Evolutionary conservation across 2,797 vertebrate species (phyloP).

Genomic region (Chelon auratus): DNA sequence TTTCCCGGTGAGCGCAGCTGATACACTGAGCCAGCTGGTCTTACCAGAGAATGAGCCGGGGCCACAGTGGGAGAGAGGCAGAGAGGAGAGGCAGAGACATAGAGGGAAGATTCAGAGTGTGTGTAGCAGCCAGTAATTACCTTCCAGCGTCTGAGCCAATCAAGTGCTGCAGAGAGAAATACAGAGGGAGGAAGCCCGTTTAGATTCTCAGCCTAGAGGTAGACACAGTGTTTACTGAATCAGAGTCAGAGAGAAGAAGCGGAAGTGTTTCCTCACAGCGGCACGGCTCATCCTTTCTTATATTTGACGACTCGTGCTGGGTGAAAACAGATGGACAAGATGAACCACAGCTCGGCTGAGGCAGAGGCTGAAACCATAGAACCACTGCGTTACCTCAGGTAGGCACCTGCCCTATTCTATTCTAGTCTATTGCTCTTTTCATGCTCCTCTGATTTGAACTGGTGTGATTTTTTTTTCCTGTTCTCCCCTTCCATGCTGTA

Average conservation of each 20-base stretch:
- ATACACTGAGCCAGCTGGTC: constrained; percentile 75
- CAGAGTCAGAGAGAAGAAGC: constrained; percentile 53
- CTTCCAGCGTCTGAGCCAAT: constrained; percentile 62
- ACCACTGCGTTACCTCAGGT: constrained; percentile 86
- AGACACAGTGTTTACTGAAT: constrained; percentile 61
- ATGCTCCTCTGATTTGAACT: neutral
- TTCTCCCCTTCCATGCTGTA: neutral
- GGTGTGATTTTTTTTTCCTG: neutral
- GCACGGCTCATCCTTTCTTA: constrained; percentile 60
- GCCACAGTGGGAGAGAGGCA: constrained; percentile 64
- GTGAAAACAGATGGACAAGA: constrained; percentile 79
- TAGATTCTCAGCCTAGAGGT: constrained; percentile 61
- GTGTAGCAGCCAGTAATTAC: constrained; percentile 63
- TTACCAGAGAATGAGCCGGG: constrained; percentile 72
- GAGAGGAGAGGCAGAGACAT: constrained; percentile 54
- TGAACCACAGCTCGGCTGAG: constrained; percentile 87
- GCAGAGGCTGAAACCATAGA: constrained; percentile 84
- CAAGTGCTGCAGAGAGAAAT: constrained; percentile 45
- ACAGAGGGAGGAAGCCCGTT: constrained; percentile 57
- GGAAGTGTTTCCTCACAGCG: constrained; percentile 58
- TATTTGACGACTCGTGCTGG: constrained; percentile 51
- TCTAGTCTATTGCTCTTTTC: neutral
- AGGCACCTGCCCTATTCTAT: constrained; percentile 49
- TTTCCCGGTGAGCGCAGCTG: constrained; percentile 74
- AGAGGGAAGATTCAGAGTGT: constrained; percentile 53